Evolutionary conservation across 2,888 invertebrate genomes (phyloP).

Genomic region (Nemurella pictetii): DNA sequence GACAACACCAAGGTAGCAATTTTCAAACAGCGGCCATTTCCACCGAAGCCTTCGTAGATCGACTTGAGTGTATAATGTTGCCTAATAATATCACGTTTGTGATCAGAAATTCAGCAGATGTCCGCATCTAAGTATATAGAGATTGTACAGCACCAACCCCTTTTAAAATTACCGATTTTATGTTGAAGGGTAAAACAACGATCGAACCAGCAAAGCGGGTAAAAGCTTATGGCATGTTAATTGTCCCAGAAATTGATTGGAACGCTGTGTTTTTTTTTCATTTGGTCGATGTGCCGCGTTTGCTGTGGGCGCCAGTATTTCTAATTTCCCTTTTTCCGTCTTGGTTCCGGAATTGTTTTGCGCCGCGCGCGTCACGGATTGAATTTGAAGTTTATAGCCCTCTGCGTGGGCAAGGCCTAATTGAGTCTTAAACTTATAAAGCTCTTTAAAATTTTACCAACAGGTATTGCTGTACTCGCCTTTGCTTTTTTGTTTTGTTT

Average conservation of each 20-base stretch:
- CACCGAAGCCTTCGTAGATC: not conserved
- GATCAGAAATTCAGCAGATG: not conserved
- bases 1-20: not conserved
- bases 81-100: not conserved
- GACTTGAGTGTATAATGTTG: not conserved
- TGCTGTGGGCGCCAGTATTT: not conserved
- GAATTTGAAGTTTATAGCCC: not conserved
- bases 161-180: not conserved
- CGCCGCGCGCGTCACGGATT: not conserved
- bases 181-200: not conserved
- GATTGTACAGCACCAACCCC: not conserved
- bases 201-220: not conserved
- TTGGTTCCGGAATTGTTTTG: not conserved
- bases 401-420: not conserved
- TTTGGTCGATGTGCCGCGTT: not conserved
- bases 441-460: no score
- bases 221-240: not conserved
- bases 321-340: not conserved
- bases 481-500: no score
- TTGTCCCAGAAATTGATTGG: not conserved
- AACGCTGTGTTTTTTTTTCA: not conserved
- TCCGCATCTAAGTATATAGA: not conserved
- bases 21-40: not conserved
- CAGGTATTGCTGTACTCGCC: no score
- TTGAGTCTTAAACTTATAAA: not conserved